A percentile compares a stretch with the other conserved stretches of the same genome.
Conservation (phyloP, 2,888 invertebrate species). For the Barypeithes pellucidus region DNA sequence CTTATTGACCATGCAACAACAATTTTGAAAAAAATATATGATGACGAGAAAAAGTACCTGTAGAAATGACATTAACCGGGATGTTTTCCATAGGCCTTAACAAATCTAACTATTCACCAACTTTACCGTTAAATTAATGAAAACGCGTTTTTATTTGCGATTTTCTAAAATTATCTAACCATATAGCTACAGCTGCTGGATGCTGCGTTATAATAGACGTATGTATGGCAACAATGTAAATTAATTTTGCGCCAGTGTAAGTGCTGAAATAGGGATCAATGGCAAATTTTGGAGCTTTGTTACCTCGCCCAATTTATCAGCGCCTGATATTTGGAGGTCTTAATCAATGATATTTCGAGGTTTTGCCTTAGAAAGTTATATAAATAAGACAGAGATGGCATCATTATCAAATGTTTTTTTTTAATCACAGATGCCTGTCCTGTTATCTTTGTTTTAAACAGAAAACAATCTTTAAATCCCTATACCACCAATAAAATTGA, state of each 20-base stretch:
- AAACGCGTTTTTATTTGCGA: neutral
- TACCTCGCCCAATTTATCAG: neutral
- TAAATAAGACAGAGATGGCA: slow-evolving; percentile 1
- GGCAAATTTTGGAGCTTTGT: slow-evolving; percentile 1
- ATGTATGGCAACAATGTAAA: slow-evolving; percentile 6
- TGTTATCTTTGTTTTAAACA: neutral
- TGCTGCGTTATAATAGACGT: slow-evolving; percentile 1
- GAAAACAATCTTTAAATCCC: neutral
- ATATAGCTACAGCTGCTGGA: slow-evolving; percentile 2
- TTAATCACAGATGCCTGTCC: neutral
- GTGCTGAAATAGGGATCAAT: slow-evolving; percentile 7
- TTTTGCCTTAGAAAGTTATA: neutral
- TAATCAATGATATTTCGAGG: slow-evolving; percentile 18
- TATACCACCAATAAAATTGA: neutral
- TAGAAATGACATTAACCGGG: neutral
- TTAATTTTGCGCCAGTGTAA: slow-evolving; percentile 2
- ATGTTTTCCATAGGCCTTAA: slow-evolving; percentile 21
- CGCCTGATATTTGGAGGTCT: slow-evolving; percentile 19
- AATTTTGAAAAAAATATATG: neutral
- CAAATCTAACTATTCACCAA: neutral
- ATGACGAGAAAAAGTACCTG: slow-evolving; percentile 10
- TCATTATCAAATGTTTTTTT: neutral
- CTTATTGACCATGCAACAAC: neutral
- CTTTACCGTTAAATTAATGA: neutral
- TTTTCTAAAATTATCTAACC: slow-evolving; percentile 1